Evolutionary conservation across 2,888 invertebrate genomes (phyloP).

Genomic region (Aleiodes leptofemur): DNA sequence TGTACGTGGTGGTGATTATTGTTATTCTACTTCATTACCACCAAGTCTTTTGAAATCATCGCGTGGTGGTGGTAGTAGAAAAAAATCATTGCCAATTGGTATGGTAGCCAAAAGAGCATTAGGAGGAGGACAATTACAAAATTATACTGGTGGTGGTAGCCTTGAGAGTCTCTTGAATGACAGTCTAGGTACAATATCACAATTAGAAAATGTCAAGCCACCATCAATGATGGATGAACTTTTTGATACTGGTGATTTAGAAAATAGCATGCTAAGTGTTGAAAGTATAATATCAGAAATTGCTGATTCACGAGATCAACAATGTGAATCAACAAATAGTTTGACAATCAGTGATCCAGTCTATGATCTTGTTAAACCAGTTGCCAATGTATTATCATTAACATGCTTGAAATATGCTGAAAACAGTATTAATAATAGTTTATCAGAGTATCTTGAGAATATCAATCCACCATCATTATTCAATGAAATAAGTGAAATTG

Average conservation of each 20-base stretch:
- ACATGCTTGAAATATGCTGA: slow-evolving; percentile 71
- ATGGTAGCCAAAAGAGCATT: slow-evolving; percentile 85
- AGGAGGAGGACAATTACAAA: slow-evolving; percentile 75
- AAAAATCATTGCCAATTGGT: slow-evolving; percentile 84
- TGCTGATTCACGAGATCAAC: slow-evolving; percentile 78
- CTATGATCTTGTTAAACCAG: slow-evolving; percentile 79
- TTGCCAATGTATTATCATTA: slow-evolving; percentile 76
- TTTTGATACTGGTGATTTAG: slow-evolving; percentile 80
- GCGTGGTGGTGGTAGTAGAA: slow-evolving; percentile 70
- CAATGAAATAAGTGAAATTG: slow-evolving; percentile 82
- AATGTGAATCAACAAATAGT: slow-evolving; percentile 67
- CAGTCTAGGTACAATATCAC: slow-evolving; percentile 77
- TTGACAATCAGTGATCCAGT: slow-evolving; percentile 72
- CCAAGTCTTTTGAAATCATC: slow-evolving; percentile 54
- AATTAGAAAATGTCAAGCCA: slow-evolving; percentile 88
- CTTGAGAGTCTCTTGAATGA: slow-evolving; percentile 81
- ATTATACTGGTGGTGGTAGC: slow-evolving; percentile 78
- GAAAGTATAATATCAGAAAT: slow-evolving; percentile 89
- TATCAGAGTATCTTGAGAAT: slow-evolving; percentile 81
- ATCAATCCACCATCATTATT: slow-evolving; percentile 85
- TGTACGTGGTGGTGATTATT: slow-evolving; percentile 56
- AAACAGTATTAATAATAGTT: slow-evolving; percentile 74
- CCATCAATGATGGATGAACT: slow-evolving; percentile 87
- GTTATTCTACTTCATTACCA: slow-evolving; percentile 64
- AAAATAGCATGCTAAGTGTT: slow-evolving; percentile 89